phyloP scores from a whole-genome alignment of 2,888 invertebrate species.

The Lampropteryx suffumata region DNA sequence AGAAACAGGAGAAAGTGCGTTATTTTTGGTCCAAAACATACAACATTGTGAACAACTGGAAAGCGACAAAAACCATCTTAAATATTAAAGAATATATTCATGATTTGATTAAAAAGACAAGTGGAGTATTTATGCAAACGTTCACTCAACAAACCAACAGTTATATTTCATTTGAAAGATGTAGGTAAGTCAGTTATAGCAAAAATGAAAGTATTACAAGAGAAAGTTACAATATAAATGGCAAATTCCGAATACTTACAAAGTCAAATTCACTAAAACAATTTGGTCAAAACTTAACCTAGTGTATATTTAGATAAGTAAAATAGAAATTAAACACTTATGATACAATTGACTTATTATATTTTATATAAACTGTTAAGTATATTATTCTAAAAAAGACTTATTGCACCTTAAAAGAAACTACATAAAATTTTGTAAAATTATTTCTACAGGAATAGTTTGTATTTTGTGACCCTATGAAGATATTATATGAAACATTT shows the following conservation, averaged over 20 bases:
- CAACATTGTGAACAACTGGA: not conserved
- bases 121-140: not conserved
- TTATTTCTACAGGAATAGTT: conserved; percentile 2
- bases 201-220: not conserved
- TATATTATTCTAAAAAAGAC: conserved; percentile 29
- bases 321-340: conserved; percentile 24
- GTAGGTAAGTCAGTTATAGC: not conserved
- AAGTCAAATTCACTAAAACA: conserved; percentile 24
- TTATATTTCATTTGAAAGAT: no score
- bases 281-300: conserved; percentile 32
- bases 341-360: conserved; percentile 36
- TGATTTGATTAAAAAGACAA: conserved; percentile 2
- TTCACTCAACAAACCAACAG: no score
- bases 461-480: not conserved
- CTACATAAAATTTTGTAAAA: conserved; percentile 26
- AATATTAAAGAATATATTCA: not conserved
- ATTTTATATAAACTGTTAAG: conserved; percentile 23
- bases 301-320: conserved; percentile 17
- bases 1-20: not conserved
- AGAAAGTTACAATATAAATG: conserved; percentile 9
- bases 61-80: not conserved
- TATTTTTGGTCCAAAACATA: not conserved
- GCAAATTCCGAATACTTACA: conserved; percentile 15
- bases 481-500: not conserved
- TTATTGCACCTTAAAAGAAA: conserved; percentile 49